Evolutionary conservation across 2,888 invertebrate genomes (phyloP).

Genomic region (Leuctra nigra): DNA sequence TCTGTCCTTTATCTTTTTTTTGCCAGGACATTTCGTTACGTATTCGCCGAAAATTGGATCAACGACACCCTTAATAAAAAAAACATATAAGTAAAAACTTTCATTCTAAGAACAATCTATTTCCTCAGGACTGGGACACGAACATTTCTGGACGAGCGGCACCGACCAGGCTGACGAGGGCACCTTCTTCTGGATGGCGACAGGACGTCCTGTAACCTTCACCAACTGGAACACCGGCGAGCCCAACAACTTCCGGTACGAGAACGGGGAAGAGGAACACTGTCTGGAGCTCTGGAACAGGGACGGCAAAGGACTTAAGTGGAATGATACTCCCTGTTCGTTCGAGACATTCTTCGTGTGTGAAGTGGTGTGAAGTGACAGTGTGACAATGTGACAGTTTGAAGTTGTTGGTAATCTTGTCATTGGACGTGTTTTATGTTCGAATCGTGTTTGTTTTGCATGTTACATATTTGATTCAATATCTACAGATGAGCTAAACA

Average conservation of each 20-base stretch:
- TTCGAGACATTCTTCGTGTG: slow-evolving; percentile 91
- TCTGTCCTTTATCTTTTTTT: too few relatives aligned
- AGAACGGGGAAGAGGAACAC: slow-evolving; percentile 90
- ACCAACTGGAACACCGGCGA: slow-evolving; percentile 93
- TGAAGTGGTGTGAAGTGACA: too few relatives aligned
- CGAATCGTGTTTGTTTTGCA: too few relatives aligned
- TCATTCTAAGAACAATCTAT: too few relatives aligned
- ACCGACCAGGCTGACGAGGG: slow-evolving; percentile 85
- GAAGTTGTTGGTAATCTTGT: too few relatives aligned
- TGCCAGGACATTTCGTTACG: too few relatives aligned
- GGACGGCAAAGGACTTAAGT: slow-evolving; percentile 85
- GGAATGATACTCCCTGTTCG: slow-evolving; percentile 91
- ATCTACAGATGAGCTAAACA: too few relatives aligned
- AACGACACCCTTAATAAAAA: too few relatives aligned
- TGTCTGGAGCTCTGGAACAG: slow-evolving; percentile 87
- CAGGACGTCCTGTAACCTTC: slow-evolving; percentile 79
- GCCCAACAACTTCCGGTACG: slow-evolving; percentile 89
- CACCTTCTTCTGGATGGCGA: slow-evolving; percentile 90
- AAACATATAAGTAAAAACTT: too few relatives aligned
- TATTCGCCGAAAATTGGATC: too few relatives aligned
- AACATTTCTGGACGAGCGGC: slow-evolving; percentile 91
- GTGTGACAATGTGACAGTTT: not conserved
- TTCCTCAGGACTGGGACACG: slow-evolving; percentile 68
- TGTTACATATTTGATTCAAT: too few relatives aligned
- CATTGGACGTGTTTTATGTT: too few relatives aligned